phyloP scores from a whole-genome alignment of 2,888 invertebrate species.

The Caenorhabditis angaria region DNA sequence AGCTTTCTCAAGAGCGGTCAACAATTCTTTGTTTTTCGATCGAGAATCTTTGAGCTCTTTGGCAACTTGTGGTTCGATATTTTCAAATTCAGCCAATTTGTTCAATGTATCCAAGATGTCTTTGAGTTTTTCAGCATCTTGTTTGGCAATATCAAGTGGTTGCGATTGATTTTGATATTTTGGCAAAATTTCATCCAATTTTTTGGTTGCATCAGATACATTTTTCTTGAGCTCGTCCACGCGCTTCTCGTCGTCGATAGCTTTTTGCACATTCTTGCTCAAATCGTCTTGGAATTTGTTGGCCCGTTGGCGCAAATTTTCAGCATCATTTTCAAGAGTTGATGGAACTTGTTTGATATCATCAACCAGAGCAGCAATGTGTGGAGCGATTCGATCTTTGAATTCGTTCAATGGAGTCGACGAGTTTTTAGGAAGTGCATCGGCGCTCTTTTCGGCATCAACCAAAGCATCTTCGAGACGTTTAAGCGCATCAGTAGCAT shows the following conservation, averaged over 20 bases:
- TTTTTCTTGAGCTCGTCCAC: slow-evolving; percentile 4
- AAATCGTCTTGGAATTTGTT: slow-evolving; percentile 15
- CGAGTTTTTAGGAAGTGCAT: slow-evolving; percentile 11
- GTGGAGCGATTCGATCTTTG: slow-evolving; percentile 21
- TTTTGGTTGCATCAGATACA: slow-evolving; percentile 12
- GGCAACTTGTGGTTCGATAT: slow-evolving; percentile 17
- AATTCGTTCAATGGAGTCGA: slow-evolving; percentile 17
- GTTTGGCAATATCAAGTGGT: slow-evolving; percentile 17
- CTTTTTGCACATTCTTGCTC: slow-evolving; percentile 12
- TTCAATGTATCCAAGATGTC: slow-evolving; percentile 10
- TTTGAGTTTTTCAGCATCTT: slow-evolving; percentile 12
- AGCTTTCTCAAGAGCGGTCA: slow-evolving; percentile 7
- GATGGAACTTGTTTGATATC: slow-evolving; percentile 14
- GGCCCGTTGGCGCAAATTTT: slow-evolving; percentile 13
- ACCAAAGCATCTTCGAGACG: slow-evolving; percentile 32
- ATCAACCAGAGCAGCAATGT: slow-evolving; percentile 14
- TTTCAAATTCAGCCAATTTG: background rate
- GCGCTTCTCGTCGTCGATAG: slow-evolving; percentile 27
- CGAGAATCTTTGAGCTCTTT: slow-evolving; percentile 22
- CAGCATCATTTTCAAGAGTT: slow-evolving; percentile 9
- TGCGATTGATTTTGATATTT: slow-evolving; percentile 16
- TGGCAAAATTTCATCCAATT: slow-evolving; percentile 24
- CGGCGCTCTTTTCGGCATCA: slow-evolving; percentile 14
- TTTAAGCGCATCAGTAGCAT: slow-evolving; percentile 14
- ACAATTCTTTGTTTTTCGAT: slow-evolving; percentile 22